Evolutionary conservation across 2,113 vertebrate species (phyloP), one percentile per base, ranked within the genome.

Genomic region (Peromyscus polionotus): DNA sequence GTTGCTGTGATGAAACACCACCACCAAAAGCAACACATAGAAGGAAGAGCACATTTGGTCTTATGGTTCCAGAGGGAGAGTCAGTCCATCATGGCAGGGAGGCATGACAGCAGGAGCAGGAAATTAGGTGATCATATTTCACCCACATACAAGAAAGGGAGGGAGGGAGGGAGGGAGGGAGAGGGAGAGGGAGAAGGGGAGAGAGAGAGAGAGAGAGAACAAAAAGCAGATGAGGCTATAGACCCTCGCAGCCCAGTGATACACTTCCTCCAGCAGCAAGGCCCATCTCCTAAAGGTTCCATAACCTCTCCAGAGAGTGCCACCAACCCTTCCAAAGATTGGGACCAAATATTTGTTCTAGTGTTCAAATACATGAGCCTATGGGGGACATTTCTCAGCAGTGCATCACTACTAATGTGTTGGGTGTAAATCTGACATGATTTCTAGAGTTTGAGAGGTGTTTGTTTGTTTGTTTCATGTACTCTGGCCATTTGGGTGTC

Each of bases 151-250:
- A 31, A 16, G n/a, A 42, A 63, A 39, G 0, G n/a, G 2, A 16
- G 22, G 45, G 45, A 48, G 5, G 7, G 45, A 48, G 45, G 1
- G 4, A 12, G 10, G 3, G 45, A 48, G 45, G 45, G 45, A 48
- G 31, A 11, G 12, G 0, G 39, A 26, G 24, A 3, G 4, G 5
- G 4, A 31, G 42, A 14, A 26, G 3, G 31, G 8, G 48, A 19
- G n/a, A 75, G 4, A 19, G 77, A 13, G 9, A 2, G 5, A n/a
- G 17, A 12, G 33, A 22, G 12, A 33, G 79, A n/a, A 14, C 12
- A 20, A 20, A 5, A 80, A 59, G 36, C 20, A 81, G 51, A n/a
- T 9, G 13, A 39, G 36, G 33, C 36, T 84, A 9, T 14, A 61
- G 24, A 26, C n/a, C 11, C 57, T 59, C 45, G 26, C 59, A 61